A percentile compares a stretch with the other conserved stretches of the same genome.
These are phyloP conservation scores for Nebria salina DNA, from an alignment of 2,888 invertebrate genomes.

Conservation along the genomic window DNA sequence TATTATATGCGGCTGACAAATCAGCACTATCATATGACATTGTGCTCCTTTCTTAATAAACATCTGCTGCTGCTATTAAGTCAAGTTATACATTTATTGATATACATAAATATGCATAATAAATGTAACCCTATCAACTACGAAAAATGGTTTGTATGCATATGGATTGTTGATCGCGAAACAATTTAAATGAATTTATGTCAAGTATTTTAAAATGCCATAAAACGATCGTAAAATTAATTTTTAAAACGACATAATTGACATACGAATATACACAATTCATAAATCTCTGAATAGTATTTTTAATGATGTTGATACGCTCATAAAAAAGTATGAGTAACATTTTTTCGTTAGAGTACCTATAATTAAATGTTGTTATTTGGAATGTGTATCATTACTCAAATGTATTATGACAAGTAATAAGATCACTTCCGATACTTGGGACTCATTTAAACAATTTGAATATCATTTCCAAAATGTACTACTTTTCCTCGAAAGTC, in stretches of 20 bases:
- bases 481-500: no score
- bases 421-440: neutral
- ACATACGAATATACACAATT: constrained; percentile 40
- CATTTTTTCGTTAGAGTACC: neutral
- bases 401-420: neutral
- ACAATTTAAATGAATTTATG: constrained; percentile 37
- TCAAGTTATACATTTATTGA: no score
- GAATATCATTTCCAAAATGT: no score
- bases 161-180: neutral
- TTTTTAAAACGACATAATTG: constrained; percentile 44
- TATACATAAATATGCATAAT: no score
- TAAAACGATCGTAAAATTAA: constrained; percentile 44
- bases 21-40: neutral
- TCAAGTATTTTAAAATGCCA: constrained; percentile 32
- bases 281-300: constrained; percentile 40
- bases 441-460: neutral
- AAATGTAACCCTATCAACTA: no score
- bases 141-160: neutral
- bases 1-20: neutral
- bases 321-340: neutral
- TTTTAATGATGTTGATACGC: constrained; percentile 7
- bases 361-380: neutral
- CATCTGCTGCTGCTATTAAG: no score
- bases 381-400: neutral
- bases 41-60: no score